Conservation (phyloP, 2,113 vertebrate genomes). For the Dolichotis patagonum region DNA sequence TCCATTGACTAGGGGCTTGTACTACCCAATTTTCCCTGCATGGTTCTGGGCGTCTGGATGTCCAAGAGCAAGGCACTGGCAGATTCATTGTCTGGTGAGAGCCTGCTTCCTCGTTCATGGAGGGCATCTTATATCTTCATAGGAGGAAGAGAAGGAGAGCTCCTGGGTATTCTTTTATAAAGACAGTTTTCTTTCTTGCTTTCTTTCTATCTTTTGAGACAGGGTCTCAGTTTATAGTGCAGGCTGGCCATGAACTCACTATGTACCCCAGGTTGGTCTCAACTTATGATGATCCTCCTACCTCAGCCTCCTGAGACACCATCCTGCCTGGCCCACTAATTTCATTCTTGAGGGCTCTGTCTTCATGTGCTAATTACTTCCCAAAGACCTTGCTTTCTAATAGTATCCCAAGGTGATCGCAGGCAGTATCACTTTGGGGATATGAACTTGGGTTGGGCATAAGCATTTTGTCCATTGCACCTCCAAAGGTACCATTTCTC, state of each 20-base stretch:
- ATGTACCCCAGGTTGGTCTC: no score
- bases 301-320: no score
- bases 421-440: not conserved
- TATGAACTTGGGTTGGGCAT: not conserved
- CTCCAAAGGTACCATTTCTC: not conserved
- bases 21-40: no score
- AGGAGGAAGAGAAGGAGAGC: not conserved
- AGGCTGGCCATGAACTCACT: no score
- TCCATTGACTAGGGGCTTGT: no score
- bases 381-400: not conserved
- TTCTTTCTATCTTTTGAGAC: no score
- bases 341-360: not conserved
- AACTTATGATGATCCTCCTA: no score
- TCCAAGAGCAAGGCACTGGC: not conserved
- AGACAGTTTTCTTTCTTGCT: no score
- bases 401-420: not conserved
- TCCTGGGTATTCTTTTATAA: not conserved
- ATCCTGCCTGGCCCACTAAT: not conserved
- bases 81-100: not conserved
- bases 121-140: not conserved
- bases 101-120: not conserved
- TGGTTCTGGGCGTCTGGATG: not conserved
- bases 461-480: not conserved
- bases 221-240: no score
- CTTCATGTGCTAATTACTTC: not conserved